These are phyloP conservation scores for Halichoeres trimaculatus DNA, from an alignment of 2,113 vertebrate species.

Conservation along the genomic window DNA sequence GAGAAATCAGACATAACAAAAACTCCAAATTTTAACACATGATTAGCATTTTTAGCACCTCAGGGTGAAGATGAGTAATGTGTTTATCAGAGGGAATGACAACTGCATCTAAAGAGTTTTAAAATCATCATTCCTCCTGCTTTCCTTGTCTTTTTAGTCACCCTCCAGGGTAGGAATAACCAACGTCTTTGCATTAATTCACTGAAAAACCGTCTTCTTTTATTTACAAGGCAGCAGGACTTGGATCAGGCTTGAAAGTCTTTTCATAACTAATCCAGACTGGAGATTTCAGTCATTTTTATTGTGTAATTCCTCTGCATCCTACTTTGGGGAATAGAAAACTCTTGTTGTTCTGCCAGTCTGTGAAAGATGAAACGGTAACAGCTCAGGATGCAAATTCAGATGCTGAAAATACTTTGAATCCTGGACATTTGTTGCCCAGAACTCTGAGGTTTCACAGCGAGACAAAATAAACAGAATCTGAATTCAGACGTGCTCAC, in stretches of 20 bases:
- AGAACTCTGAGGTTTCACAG: constrained; percentile 15
- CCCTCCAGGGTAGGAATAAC: neutral
- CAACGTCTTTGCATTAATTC: neutral
- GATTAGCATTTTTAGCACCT: neutral
- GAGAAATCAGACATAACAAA: too few species aligned
- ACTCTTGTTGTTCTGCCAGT: constrained; percentile 21
- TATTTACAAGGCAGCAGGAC: neutral
- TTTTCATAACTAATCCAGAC: constrained; percentile 1
- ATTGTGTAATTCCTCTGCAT: constrained; percentile 14
- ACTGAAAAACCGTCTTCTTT: neutral
- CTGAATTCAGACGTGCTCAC: constrained; percentile 15
- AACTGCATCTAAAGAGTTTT: neutral
- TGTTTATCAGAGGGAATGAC: neutral
- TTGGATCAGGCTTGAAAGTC: neutral
- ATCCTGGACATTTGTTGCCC: neutral
- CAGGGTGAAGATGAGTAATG: neutral
- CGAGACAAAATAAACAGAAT: constrained; percentile 33
- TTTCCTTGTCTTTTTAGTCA: neutral
- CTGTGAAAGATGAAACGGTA: constrained; percentile 15
- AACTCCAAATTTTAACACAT: too few species aligned
- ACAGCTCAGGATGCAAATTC: neutral
- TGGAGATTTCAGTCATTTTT: constrained; percentile 2
- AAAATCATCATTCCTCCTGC: neutral
- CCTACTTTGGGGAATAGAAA: constrained; percentile 8
- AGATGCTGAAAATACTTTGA: constrained; percentile 23